Evolutionary conservation across 2,888 invertebrate genomes (phyloP), one percentile per base, ranked within the genome.

Genomic region (Eilema depressum): DNA sequence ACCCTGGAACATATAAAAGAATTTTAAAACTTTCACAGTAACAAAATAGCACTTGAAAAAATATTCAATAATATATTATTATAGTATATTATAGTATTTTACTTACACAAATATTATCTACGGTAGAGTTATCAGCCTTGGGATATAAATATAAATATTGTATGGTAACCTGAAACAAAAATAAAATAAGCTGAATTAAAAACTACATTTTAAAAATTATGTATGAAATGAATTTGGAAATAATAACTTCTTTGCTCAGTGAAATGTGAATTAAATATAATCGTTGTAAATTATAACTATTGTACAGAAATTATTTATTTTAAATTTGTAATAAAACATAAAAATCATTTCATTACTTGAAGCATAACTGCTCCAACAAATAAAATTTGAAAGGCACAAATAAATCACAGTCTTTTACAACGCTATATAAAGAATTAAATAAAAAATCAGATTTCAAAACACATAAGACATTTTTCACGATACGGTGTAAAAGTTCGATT

Each of bases 101-200:
- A 90, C 88, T 86, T 87, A 92, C 92, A 63, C 92, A 91, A 20
- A 88, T 69, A 12, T 10, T 41, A 41, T 69, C 70, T 3, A 76
- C 60, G 0, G 69, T 68, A 0, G 63, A 14, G 0, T 83, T 69
- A 23, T 83, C 69, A 28, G 82, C 80, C 2, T 87, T 70, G 3
- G 86, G 75, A 63, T 85, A 78, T 56, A 93, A 81, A 71, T 77
- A 86, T 26, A 93, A 74, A 71, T 86, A 81, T 72, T 86, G 76
- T 33, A 93, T 88, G 0, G 79, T 72, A 53, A 91, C 93, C 93
- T 93, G 91, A 69, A 93, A 93, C 80, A 83, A 85, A 78, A 77
- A 57, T 8, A 33, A 47, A 53, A 56, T 8, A 2, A 0, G 3
- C 23, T 57, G n/a, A 11, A 56, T n/a, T 23, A 5, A 56, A 56